Conservation (phyloP, 2,797 vertebrate genomes). For the Rallus crepitans region DNA sequence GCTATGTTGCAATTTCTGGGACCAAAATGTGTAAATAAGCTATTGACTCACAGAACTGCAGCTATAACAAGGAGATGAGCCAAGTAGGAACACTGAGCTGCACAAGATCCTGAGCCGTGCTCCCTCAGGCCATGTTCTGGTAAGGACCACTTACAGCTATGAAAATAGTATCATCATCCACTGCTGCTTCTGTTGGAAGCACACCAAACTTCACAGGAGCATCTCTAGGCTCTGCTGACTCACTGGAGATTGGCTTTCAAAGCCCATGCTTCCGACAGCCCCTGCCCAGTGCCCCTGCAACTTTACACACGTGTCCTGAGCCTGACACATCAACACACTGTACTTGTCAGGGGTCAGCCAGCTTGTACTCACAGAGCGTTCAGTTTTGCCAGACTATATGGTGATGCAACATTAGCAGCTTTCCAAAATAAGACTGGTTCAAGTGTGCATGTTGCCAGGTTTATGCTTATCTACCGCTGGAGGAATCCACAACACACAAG, state of each 20-base stretch:
- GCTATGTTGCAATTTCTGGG: background rate
- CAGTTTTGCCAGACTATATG: background rate
- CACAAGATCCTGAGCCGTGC: background rate
- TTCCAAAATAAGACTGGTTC: background rate
- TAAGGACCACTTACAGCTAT: background rate
- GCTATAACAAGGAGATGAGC: background rate
- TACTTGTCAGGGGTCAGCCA: background rate
- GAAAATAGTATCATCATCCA: background rate
- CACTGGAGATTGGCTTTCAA: background rate
- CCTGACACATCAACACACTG: background rate
- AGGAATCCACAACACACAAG: accelerated
- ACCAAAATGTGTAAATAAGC: background rate
- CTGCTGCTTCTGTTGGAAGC: background rate
- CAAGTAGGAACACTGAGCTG: background rate
- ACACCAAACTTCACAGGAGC: background rate
- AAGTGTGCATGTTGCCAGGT: accelerated
- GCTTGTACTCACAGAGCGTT: background rate
- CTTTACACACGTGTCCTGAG: background rate
- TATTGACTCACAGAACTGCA: background rate
- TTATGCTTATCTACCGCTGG: background rate
- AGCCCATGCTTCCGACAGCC: background rate
- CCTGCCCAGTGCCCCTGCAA: background rate
- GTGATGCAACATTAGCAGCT: background rate
- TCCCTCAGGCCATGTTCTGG: background rate
- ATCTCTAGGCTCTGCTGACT: background rate